These are phyloP conservation scores for Zaprionus gabonicus DNA, from an alignment of 1,140 invertebrate genomes.

Conservation along the genomic window DNA sequence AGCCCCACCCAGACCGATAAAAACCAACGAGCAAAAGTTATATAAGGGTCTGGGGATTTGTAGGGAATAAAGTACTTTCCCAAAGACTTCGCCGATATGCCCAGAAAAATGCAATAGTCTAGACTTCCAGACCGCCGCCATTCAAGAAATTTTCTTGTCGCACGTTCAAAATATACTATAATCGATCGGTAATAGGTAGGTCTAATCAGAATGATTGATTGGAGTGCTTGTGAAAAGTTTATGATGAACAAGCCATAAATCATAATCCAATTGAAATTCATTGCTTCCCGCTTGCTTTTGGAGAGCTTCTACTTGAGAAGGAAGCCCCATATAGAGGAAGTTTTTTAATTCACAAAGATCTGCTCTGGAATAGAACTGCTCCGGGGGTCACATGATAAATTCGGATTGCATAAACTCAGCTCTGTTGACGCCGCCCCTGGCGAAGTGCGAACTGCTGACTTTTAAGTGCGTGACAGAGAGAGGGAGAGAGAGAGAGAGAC, in stretches of 20 bases:
- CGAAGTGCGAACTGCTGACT: slow-evolving; percentile 52
- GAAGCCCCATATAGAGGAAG: neutral
- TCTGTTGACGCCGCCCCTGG: slow-evolving; percentile 51
- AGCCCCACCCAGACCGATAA: slow-evolving; percentile 26
- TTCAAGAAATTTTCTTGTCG: slow-evolving; percentile 44
- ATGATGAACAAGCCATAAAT: slow-evolving; percentile 60
- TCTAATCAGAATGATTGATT: slow-evolving; percentile 67
- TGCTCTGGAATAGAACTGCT: slow-evolving; percentile 18
- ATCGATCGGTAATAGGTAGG: slow-evolving; percentile 40
- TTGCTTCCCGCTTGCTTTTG: slow-evolving; percentile 29
- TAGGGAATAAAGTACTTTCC: slow-evolving; percentile 27
- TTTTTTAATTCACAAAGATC: slow-evolving; percentile 19
- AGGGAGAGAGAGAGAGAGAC: slow-evolving; percentile 31
- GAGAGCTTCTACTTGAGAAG: slow-evolving; percentile 32
- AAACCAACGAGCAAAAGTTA: slow-evolving; percentile 25
- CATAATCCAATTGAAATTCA: slow-evolving; percentile 68
- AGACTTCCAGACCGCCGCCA: slow-evolving; percentile 16
- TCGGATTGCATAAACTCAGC: slow-evolving; percentile 75
- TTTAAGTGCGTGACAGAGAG: slow-evolving; percentile 59
- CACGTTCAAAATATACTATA: slow-evolving; percentile 25
- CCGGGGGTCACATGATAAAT: slow-evolving; percentile 67
- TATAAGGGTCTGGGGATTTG: slow-evolving; percentile 47
- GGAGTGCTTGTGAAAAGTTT: slow-evolving; percentile 55
- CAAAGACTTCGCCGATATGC: slow-evolving; percentile 20
- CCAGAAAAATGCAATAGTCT: slow-evolving; percentile 31